Conservation (phyloP, 2,797 vertebrate genomes). For the Psittacula derbiana region DNA sequence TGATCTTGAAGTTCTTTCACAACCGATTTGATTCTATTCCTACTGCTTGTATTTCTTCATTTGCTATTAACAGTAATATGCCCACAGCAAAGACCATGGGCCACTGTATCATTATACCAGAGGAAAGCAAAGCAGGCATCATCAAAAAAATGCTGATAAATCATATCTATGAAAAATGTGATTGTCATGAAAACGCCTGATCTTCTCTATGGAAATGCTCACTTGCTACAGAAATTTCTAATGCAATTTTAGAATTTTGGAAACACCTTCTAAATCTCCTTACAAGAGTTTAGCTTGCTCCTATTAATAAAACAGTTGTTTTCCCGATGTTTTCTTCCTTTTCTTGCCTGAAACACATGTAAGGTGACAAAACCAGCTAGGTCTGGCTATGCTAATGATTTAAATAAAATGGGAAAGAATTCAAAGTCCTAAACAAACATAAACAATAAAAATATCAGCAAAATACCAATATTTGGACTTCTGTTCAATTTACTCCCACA, state of each 20-base stretch:
- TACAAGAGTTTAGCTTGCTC: not conserved
- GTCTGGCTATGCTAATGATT: not conserved
- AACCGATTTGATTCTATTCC: not conserved
- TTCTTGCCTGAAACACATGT: not conserved
- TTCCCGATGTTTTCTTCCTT: not conserved
- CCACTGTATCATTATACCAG: not conserved
- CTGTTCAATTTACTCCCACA: not conserved
- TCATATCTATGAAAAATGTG: accelerated
- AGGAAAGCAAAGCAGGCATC: not conserved
- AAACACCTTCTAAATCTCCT: not conserved
- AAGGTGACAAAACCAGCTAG: not conserved
- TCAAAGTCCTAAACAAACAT: not conserved
- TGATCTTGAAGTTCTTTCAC: not conserved
- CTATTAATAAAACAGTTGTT: not conserved
- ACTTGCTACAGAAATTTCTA: not conserved
- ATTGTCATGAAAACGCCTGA: not conserved
- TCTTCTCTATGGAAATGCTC: not conserved
- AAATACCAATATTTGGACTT: not conserved
- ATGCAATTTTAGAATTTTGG: not conserved
- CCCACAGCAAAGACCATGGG: not conserved
- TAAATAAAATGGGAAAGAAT: not conserved
- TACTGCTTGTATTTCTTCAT: not conserved
- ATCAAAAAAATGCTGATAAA: not conserved
- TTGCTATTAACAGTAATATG: not conserved
- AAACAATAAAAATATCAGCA: not conserved